Percentiles rank a stretch among this genome's conserved stretches.
These are phyloP conservation scores for Diuraphis noxia DNA, from an alignment of 1,140 invertebrate species.

Conservation along the genomic window DNA sequence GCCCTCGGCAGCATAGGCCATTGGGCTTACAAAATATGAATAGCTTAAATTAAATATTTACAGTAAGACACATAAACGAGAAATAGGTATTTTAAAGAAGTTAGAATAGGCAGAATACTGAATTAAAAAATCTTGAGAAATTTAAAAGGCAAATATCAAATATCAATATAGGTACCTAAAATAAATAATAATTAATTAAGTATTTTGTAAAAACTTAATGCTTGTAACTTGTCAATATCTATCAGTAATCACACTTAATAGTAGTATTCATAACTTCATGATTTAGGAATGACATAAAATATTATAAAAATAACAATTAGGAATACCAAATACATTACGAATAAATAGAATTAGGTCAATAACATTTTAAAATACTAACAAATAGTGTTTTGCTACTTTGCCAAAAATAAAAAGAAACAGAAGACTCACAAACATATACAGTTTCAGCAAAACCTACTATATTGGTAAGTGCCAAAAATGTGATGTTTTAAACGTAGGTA, in stretches of 20 bases:
- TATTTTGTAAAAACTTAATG: not conserved
- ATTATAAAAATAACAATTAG: not conserved
- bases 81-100: too few relatives aligned
- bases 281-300: not conserved
- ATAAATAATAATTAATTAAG: not conserved
- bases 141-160: not conserved
- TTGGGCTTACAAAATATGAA: too few relatives aligned
- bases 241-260: not conserved
- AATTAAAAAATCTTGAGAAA: not conserved
- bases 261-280: not conserved
- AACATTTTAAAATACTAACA: constrained; percentile 27
- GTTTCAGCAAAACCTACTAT: not conserved
- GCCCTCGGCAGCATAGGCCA: too few relatives aligned
- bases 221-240: not conserved
- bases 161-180: not conserved
- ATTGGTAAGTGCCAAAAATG: not conserved
- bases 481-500: not conserved
- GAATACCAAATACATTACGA: not conserved
- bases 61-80: too few relatives aligned
- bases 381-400: constrained; percentile 22
- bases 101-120: too few relatives aligned
- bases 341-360: constrained; percentile 22
- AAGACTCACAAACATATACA: not conserved
- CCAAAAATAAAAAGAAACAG: constrained; percentile 29
- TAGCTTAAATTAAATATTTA: too few relatives aligned